Evolutionary conservation across 2,888 invertebrate species (phyloP).

Genomic region (Zhuqinia jingwanae): DNA sequence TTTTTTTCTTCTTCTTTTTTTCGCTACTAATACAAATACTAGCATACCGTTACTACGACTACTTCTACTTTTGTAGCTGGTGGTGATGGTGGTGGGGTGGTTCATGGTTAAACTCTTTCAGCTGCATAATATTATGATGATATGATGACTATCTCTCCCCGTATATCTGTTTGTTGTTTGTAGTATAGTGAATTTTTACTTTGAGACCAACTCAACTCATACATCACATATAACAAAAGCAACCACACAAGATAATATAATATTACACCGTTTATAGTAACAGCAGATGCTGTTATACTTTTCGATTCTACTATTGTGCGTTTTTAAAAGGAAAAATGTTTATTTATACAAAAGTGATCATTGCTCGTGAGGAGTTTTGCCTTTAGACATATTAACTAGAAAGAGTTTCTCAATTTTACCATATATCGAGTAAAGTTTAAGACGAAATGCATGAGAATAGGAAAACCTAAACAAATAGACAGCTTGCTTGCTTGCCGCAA

Average conservation of each 20-base stretch:
- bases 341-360: neutral
- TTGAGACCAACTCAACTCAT: neutral
- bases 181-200: neutral
- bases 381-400: too few relatives aligned
- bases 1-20: conserved; percentile 6
- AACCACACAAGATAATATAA: neutral
- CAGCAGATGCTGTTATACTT: neutral
- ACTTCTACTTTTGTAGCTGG: neutral
- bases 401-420: too few relatives aligned
- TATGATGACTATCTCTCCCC: neutral
- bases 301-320: neutral
- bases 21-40: too few relatives aligned
- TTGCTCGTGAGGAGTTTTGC: too few relatives aligned
- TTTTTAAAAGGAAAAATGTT: neutral
- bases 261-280: neutral
- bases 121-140: conserved; percentile 13
- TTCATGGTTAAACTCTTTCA: conserved; percentile 28
- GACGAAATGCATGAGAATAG: too few relatives aligned
- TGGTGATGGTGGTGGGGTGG: neutral
- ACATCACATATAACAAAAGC: neutral
- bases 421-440: too few relatives aligned
- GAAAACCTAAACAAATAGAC: too few relatives aligned
- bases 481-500: too few relatives aligned
- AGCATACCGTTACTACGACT: neutral
- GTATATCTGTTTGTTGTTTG: neutral